Evolutionary conservation across 2,888 invertebrate species (phyloP), one percentile per base, ranked within the genome.

Genomic region (Acrobasis consociella): DNA sequence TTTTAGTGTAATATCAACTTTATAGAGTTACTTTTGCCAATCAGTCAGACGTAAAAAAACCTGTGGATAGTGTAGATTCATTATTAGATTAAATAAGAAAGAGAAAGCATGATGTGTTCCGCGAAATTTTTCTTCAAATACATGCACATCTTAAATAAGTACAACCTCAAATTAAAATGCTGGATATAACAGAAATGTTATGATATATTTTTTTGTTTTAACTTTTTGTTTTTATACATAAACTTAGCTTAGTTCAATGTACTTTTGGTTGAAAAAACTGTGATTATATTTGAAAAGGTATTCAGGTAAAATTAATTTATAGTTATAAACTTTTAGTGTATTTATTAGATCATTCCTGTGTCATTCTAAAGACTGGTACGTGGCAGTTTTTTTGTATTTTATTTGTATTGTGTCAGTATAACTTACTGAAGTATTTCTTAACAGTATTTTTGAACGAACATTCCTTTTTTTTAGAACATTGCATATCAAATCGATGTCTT

Each of bases 271-370:
- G 63, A 56, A 58, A 51, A 56, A 67, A 65, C 69, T 69, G 69
- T 69, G 69, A 69, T 69, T 66, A 62, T 71, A 62, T 42, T 63
- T 65, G 22, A 55, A 66, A 64, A 64, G 61, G 62, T 62, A 63
- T 65, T 64, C 62, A 62, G 60, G 58, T 60, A 64, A 67, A 66
- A 60, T 67, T 69, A 72, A 65, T 56, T 56, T 69, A 73, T 73
- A 61, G 72, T 71, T 66, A 58, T 69, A 70, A 73, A 72, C 65
- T 42, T 49, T 53, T 31, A 67, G 60, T 39, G 72, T 70, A 76
- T 80, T 78, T 83, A 85, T 83, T 75, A 31, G 50, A 67, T 77
- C 88, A 86, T 87, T 87, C 86, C 86, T 77, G 74, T 72, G 70
- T 64, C 63, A 61, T 62, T 59, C 22, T 60, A 53, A 68, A 76